phyloP scores from a whole-genome alignment of 2,113 vertebrate genomes.

The Trogon melanurus region DNA sequence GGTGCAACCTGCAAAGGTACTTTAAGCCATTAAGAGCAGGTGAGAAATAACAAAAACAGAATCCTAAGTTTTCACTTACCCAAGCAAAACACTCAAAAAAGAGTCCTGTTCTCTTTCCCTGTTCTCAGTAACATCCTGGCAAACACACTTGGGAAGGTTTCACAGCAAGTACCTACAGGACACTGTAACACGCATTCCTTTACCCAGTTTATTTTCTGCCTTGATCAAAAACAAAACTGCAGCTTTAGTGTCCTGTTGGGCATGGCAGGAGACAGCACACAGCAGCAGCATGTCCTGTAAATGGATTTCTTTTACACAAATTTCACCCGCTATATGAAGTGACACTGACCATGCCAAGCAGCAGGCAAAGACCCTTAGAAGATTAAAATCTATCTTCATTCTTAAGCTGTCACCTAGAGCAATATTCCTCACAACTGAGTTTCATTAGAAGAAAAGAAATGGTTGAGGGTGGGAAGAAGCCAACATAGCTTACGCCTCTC shows the following conservation, averaged over 20 bases:
- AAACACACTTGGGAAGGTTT: background rate
- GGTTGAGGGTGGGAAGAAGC: background rate
- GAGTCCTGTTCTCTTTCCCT: background rate
- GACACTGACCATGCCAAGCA: background rate
- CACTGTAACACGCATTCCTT: background rate
- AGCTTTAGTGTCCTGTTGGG: background rate
- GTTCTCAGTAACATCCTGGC: background rate
- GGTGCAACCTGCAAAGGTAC: background rate
- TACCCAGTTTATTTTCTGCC: background rate
- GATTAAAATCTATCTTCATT: background rate
- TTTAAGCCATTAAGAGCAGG: background rate
- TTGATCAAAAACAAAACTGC: background rate
- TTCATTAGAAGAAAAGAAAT: background rate
- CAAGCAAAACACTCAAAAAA: background rate
- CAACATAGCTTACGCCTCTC: too few species aligned
- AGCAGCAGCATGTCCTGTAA: background rate
- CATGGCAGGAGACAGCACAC: background rate
- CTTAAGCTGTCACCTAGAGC: background rate
- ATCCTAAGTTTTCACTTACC: background rate
- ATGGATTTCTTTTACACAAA: rapidly evolving
- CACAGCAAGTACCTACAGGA: background rate
- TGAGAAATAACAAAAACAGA: background rate
- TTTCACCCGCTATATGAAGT: background rate
- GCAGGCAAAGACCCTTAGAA: background rate
- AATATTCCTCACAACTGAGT: background rate